These are phyloP conservation scores for Perdita meconis DNA, from an alignment of 2,888 invertebrate species.

Conservation along the genomic window DNA sequence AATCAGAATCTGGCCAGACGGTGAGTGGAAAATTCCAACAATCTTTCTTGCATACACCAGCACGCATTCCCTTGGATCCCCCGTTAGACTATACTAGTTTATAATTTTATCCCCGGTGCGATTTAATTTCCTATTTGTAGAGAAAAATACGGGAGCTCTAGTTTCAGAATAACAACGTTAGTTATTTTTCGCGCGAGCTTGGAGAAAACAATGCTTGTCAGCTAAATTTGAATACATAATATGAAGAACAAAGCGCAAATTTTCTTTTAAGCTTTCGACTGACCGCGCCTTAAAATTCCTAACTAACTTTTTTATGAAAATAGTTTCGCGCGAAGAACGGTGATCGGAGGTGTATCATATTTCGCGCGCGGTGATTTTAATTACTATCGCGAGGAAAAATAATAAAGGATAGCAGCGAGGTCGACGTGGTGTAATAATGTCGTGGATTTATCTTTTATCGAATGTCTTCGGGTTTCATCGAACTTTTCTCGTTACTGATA, in stretches of 20 bases:
- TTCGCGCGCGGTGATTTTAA: constrained; percentile 42
- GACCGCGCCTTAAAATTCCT: neutral
- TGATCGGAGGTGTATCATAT: constrained; percentile 1
- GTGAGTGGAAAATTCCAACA: constrained; percentile 67
- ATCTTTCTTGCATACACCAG: neutral
- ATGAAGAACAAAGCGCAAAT: too few species aligned
- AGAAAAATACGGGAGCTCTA: neutral
- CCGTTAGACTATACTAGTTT: neutral
- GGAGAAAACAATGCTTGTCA: neutral
- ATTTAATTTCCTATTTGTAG: constrained; percentile 34
- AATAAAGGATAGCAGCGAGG: constrained; percentile 48
- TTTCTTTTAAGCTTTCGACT: too few species aligned
- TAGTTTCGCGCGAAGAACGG: constrained; percentile 8
- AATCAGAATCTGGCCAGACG: constrained; percentile 87
- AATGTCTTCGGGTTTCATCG: constrained; percentile 39
- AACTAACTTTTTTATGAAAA: neutral
- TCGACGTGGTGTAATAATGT: constrained; percentile 52
- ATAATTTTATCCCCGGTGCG: constrained; percentile 9
- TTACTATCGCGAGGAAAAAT: constrained; percentile 39
- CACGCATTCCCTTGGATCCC: neutral
- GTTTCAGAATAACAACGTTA: constrained; percentile 5
- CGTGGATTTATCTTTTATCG: constrained; percentile 56
- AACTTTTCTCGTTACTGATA: constrained; percentile 25
- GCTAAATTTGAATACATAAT: too few species aligned
- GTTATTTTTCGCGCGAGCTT: constrained; percentile 1